These are phyloP conservation scores for Gastrophysa polygoni DNA, from an alignment of 2,888 invertebrate species.

Conservation along the genomic window DNA sequence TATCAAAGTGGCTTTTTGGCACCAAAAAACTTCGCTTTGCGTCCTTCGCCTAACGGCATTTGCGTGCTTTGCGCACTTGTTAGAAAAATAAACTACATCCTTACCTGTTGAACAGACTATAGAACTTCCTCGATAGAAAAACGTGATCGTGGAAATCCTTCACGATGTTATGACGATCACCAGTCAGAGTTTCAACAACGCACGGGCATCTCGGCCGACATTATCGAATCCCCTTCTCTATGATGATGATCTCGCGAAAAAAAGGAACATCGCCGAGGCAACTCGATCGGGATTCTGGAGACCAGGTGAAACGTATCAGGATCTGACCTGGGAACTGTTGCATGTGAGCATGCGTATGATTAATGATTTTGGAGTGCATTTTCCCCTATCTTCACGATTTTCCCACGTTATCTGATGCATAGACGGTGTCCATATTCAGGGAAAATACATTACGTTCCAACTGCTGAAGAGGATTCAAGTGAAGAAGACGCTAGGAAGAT, in stretches of 20 bases:
- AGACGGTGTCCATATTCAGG: too few relatives aligned
- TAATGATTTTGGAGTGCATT: constrained; percentile 12
- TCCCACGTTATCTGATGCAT: not conserved
- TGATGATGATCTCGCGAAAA: not conserved
- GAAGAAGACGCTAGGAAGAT: too few relatives aligned
- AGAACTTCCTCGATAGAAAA: not conserved
- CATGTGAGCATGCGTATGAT: constrained; percentile 15
- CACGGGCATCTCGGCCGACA: not conserved
- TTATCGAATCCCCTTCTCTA: too few relatives aligned
- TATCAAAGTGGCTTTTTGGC: too few relatives aligned
- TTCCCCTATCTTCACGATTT: too few relatives aligned
- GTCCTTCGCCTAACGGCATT: too few relatives aligned
- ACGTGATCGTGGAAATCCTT: not conserved
- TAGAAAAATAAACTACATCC: not conserved
- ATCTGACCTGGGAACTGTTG: constrained; percentile 6
- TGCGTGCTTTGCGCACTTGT: too few relatives aligned
- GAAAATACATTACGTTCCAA: too few relatives aligned
- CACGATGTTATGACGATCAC: not conserved
- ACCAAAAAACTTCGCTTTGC: too few relatives aligned
- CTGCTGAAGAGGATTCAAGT: too few relatives aligned
- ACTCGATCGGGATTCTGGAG: not conserved
- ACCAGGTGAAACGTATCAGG: not conserved
- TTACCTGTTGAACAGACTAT: not conserved
- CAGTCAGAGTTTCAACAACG: not conserved
- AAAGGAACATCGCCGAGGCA: not conserved